Conservation (phyloP, 2,888 invertebrate genomes). For the Aromia moschata region DNA sequence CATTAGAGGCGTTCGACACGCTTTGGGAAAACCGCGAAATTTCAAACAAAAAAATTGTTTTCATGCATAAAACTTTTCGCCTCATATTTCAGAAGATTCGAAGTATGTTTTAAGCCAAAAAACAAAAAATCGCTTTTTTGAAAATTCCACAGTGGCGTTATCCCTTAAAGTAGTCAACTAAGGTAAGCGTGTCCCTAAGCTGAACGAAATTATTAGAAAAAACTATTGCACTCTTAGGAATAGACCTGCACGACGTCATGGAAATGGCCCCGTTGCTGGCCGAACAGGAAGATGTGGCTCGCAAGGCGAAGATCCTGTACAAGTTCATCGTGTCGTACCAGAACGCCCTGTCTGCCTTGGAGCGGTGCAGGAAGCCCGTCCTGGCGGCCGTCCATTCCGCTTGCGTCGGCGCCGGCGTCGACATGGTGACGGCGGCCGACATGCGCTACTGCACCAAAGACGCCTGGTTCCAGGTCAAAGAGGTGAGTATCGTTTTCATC, state of each 20-base stretch:
- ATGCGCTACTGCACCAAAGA: conserved; percentile 88
- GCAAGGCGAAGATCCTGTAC: conserved; percentile 76
- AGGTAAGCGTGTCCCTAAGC: too few species aligned
- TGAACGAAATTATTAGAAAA: too few species aligned
- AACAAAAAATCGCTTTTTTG: too few species aligned
- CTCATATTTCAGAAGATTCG: too few species aligned
- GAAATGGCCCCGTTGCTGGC: conserved; percentile 67
- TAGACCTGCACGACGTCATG: conserved; percentile 76
- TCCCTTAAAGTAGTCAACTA: too few species aligned
- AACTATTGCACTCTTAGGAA: conserved; percentile 68
- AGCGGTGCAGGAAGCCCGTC: conserved; percentile 91
- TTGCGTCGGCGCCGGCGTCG: conserved; percentile 92
- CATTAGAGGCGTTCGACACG: too few species aligned
- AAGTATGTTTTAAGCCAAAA: too few species aligned
- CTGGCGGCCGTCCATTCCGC: conserved; percentile 86
- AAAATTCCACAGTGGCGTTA: too few species aligned
- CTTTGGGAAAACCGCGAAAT: too few species aligned
- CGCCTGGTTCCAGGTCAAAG: conserved; percentile 92
- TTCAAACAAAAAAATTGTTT: too few species aligned
- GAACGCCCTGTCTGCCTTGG: conserved; percentile 80
- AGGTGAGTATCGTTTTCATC: conserved; percentile 62
- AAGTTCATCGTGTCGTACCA: conserved; percentile 75
- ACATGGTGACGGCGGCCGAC: conserved; percentile 89
- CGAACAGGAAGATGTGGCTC: conserved; percentile 77
- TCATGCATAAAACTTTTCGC: too few species aligned